Percentiles rank a stretch among this genome's conserved stretches.
Evolutionary conservation across 2,888 invertebrate genomes (phyloP).

Genomic region (Acronicta aceris): DNA sequence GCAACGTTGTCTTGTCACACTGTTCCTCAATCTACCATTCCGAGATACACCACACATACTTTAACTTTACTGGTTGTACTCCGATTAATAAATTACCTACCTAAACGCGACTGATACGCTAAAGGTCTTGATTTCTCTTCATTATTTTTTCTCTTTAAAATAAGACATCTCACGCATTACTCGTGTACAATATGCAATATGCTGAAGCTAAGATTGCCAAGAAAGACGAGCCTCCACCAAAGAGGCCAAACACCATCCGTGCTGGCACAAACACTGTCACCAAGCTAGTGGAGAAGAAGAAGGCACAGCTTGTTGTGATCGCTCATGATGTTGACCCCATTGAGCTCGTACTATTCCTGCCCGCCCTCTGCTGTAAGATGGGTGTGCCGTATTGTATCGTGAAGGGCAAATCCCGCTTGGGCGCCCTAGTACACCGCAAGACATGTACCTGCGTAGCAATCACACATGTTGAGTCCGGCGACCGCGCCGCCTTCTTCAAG

Average conservation of each 20-base stretch:
- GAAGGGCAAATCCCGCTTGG: slow-evolving; percentile 99
- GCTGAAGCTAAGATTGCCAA: slow-evolving; percentile 95
- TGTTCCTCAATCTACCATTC: too few relatives aligned
- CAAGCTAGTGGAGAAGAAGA: slow-evolving; percentile 98
- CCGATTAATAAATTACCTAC: too few relatives aligned
- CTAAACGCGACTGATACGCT: too few relatives aligned
- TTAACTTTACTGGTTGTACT: too few relatives aligned
- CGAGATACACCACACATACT: too few relatives aligned
- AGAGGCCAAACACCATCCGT: slow-evolving; percentile 96
- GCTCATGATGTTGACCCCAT: slow-evolving; percentile 99
- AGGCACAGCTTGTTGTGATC: slow-evolving; percentile 99
- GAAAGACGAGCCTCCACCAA: slow-evolving; percentile 97
- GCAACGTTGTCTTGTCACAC: too few relatives aligned
- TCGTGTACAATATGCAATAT: too few relatives aligned
- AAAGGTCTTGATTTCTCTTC: too few relatives aligned
- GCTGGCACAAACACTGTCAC: slow-evolving; percentile 98
- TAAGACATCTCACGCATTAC: too few relatives aligned
- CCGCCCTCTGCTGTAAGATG: slow-evolving; percentile 99
- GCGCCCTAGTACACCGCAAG: slow-evolving; percentile 98
- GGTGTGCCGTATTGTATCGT: slow-evolving; percentile 99
- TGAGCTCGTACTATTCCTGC: slow-evolving; percentile 99
- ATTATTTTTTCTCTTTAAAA: too few relatives aligned
- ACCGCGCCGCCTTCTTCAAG: slow-evolving; percentile 96
- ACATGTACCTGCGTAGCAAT: slow-evolving; percentile 97
- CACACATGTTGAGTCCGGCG: slow-evolving; percentile 96